Base-by-base conservation (phyloP, 2,888 invertebrate genomes). In the Iphiclides podalirius region DNA sequence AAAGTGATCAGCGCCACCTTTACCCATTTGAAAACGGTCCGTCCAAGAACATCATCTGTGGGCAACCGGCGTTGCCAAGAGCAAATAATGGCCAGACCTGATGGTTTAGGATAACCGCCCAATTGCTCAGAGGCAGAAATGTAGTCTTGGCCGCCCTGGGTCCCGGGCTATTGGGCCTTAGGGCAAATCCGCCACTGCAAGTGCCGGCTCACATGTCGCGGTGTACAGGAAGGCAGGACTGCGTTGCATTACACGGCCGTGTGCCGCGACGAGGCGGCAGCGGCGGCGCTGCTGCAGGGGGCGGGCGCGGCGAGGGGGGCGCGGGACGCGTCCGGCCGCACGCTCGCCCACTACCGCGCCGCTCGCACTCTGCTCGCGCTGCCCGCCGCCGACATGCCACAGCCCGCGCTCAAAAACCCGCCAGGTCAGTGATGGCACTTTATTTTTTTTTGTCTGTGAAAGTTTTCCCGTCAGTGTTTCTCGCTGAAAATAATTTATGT, bases 221-320 rank as follows among this genome's bases (percentile, higher is more conserved):
- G n/a, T n/a, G n/a, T 9, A 8, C 20, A 23, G 83, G 84, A 78
- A 61, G 88, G 89, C 39, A 83, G 89, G 49, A 96, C 95, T 0
- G 94, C 98, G 0, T 80, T 98, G 62, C 97, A 98, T 87, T 98
- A 96, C 83, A 93, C 95, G 1, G 94, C 95, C 1, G 90, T 93
- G 44, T 88, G 93, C 49, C 94, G 94, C 71, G 94, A 95, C 70
- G 93, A 93, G 58, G 92, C 92, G 54, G 86, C 90, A 54, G 92
- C 94, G 80, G 95, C 94, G 68, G 91, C 93, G 67, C 89, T 95
- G 67, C 90, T 98, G 52, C 91, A 94, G 53, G 92, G 93, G 61
- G 92, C 94, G 63, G 97, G 97, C 14, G 96, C 96, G 49, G 94
- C 94, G 72, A 93, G 95, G 72, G 94, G 93, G 55, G 92, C 93